These are phyloP conservation scores for Anodontia alba DNA, from an alignment of 2,888 invertebrate species.

Conservation along the genomic window DNA sequence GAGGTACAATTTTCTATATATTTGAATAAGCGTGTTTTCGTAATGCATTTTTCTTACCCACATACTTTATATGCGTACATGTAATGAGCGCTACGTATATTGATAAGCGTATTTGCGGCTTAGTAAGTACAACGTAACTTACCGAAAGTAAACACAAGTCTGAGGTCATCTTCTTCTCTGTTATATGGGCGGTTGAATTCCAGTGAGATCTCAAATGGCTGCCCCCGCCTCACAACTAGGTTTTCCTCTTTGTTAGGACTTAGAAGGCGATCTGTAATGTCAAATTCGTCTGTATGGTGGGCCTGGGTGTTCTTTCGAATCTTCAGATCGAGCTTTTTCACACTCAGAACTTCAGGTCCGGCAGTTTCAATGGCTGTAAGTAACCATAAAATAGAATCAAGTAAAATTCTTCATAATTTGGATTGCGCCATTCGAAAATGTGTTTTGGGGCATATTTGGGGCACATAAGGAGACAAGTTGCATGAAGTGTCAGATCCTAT, in stretches of 20 bases:
- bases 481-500: too few species aligned
- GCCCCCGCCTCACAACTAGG: constrained; percentile 90
- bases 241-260: constrained; percentile 86
- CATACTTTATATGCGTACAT: too few species aligned
- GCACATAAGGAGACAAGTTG: too few species aligned
- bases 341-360: constrained; percentile 35
- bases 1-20: too few species aligned
- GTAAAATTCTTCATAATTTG: too few species aligned
- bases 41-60: too few species aligned
- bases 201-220: constrained; percentile 89
- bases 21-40: too few species aligned
- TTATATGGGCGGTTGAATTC: constrained; percentile 91
- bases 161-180: constrained; percentile 91
- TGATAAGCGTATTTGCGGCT: too few species aligned
- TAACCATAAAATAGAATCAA: too few species aligned
- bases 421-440: too few species aligned
- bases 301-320: constrained; percentile 89
- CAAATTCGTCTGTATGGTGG: constrained; percentile 91
- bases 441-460: too few species aligned
- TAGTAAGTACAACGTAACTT: background rate
- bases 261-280: constrained; percentile 36
- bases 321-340: constrained; percentile 88
- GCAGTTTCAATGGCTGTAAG: constrained; percentile 3
- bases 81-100: too few species aligned
- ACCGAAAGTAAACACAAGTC: constrained; percentile 90